Percentiles rank a stretch among this genome's conserved stretches.
Conservation (phyloP, 2,113 vertebrate genomes). For the Tautogolabrus adspersus region DNA sequence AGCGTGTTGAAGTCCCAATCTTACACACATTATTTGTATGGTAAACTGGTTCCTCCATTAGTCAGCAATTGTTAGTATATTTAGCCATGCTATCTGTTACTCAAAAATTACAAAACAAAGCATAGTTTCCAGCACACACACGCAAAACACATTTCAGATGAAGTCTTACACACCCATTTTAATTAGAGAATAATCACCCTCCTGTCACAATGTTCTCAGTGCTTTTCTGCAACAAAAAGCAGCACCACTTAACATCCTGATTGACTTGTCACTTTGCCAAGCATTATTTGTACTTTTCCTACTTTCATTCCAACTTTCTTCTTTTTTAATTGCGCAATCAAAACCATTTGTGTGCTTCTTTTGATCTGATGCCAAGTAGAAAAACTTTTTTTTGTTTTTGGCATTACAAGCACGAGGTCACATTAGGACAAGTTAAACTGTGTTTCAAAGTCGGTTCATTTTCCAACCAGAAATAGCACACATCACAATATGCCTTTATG, state of each 20-base stretch:
- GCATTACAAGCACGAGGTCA: slow-evolving; percentile 33
- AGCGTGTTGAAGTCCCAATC: too few relatives aligned
- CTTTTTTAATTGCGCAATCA: slow-evolving; percentile 44
- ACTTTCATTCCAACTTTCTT: slow-evolving; percentile 30
- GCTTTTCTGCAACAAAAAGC: slow-evolving; percentile 12
- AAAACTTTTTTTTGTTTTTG: background rate
- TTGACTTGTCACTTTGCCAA: slow-evolving; percentile 22
- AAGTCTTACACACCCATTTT: background rate
- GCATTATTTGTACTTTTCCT: slow-evolving; percentile 32
- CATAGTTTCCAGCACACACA: background rate
- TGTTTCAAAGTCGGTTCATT: slow-evolving; percentile 18
- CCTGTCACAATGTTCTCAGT: slow-evolving; percentile 18
- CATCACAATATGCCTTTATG: slow-evolving; percentile 18
- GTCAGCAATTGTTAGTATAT: too few relatives aligned
- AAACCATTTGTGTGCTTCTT: slow-evolving; percentile 32
- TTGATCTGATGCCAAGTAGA: slow-evolving; percentile 33
- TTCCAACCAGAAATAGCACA: slow-evolving; percentile 26
- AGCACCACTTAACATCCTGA: slow-evolving; percentile 34
- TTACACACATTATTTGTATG: too few relatives aligned
- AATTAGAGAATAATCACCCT: slow-evolving; percentile 44
- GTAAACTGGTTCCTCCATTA: too few relatives aligned
- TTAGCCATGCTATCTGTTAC: too few relatives aligned
- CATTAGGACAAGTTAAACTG: slow-evolving; percentile 13
- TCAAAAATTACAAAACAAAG: too few relatives aligned
- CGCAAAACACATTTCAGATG: slow-evolving; percentile 9